A percentile compares a stretch with the other conserved stretches of the same genome.
These are phyloP conservation scores for Mercenaria mercenaria DNA, from an alignment of 1,140 invertebrate species.

Conservation along the genomic window DNA sequence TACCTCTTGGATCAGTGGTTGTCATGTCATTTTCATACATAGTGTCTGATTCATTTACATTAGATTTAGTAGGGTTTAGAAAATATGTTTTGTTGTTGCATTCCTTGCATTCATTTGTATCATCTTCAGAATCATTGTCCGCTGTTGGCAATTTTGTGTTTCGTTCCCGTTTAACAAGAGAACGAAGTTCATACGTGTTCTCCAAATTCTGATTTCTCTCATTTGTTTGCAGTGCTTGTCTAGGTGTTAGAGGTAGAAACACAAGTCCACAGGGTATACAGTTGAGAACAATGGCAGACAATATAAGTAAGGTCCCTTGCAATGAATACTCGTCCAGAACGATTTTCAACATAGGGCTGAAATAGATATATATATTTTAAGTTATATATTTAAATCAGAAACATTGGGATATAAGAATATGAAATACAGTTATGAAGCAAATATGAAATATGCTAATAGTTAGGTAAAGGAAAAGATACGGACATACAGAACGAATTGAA, in stretches of 20 bases:
- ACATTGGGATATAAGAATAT: background rate
- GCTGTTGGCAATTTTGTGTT: too few relatives aligned
- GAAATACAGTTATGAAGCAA: background rate
- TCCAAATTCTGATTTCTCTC: background rate
- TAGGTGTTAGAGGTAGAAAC: background rate
- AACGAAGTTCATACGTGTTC: background rate
- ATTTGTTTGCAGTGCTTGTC: background rate
- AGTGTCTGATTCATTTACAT: too few relatives aligned
- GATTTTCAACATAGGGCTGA: background rate
- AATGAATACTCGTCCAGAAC: background rate
- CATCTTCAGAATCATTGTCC: too few relatives aligned
- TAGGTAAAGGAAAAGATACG: too few relatives aligned
- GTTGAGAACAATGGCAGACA: background rate
- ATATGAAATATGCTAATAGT: background rate
- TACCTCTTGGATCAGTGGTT: background rate
- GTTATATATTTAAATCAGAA: background rate
- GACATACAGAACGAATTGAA: too few relatives aligned
- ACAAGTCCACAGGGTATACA: conserved; percentile 19
- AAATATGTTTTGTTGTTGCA: too few relatives aligned
- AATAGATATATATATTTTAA: too few relatives aligned
- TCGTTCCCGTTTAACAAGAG: background rate
- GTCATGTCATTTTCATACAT: too few relatives aligned
- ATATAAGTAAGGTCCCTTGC: background rate
- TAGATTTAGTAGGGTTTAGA: too few relatives aligned
- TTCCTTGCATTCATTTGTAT: too few relatives aligned